Evolutionary conservation across 2,888 invertebrate genomes (phyloP).

Genomic region (Lydus trimaculatus): DNA sequence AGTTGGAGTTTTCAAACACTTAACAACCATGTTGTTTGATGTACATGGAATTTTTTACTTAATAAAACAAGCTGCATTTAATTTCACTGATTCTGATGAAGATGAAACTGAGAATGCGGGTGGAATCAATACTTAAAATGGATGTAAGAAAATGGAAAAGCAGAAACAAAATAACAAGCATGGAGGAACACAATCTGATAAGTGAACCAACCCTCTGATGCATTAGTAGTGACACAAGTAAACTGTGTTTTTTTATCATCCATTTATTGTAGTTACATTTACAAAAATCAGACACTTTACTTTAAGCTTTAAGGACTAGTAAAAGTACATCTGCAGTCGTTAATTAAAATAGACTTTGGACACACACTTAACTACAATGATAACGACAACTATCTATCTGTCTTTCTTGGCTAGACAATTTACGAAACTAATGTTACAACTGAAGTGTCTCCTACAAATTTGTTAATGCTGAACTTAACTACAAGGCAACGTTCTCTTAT

Average conservation of each 20-base stretch:
- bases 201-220: slow-evolving; percentile 45
- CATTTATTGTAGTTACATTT: slow-evolving; percentile 16
- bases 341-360: not conserved
- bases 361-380: not conserved
- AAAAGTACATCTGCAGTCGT: not conserved
- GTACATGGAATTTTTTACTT: slow-evolving; percentile 47
- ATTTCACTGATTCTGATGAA: slow-evolving; percentile 18
- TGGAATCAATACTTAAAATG: slow-evolving; percentile 43
- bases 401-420: not conserved
- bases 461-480: not conserved
- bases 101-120: slow-evolving; percentile 33
- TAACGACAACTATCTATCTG: not conserved
- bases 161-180: slow-evolving; percentile 46
- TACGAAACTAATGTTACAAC: not conserved
- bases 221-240: slow-evolving; percentile 20
- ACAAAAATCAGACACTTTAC: slow-evolving; percentile 13
- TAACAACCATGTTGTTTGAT: slow-evolving; percentile 34
- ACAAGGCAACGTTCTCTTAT: not conserved
- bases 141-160: slow-evolving; percentile 38
- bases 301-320: not conserved
- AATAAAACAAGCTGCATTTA: slow-evolving; percentile 5
- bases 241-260: slow-evolving; percentile 23
- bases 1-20: slow-evolving; percentile 16
- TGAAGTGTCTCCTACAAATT: not conserved
- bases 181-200: slow-evolving; percentile 51